A percentile compares a stretch with the other conserved stretches of the same genome.
These are phyloP conservation scores for Apis dorsata DNA, from an alignment of 1,140 invertebrate species.

Conservation along the genomic window DNA sequence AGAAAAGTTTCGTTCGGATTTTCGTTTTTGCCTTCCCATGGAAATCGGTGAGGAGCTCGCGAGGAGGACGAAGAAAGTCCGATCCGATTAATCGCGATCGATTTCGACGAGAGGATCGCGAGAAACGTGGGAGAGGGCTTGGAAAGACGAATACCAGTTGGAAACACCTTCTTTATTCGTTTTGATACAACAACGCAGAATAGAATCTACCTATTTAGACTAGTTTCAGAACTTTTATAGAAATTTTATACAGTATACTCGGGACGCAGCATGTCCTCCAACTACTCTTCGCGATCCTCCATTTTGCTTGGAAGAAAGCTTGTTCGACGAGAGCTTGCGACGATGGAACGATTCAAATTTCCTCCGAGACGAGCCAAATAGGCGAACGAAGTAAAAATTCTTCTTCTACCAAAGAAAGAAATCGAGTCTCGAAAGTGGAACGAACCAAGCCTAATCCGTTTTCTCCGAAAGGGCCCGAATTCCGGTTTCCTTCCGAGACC, in stretches of 20 bases:
- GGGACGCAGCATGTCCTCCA: not conserved
- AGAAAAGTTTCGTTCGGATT: too few relatives aligned
- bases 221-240: slow-evolving; percentile 18
- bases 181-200: slow-evolving; percentile 26
- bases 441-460: not conserved
- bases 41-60: too few relatives aligned
- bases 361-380: not conserved
- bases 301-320: too few relatives aligned
- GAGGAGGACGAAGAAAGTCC: too few relatives aligned
- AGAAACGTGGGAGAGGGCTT: not conserved
- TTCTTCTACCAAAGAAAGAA: not conserved
- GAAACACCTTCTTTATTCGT: not conserved
- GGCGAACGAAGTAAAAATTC: rapidly evolving
- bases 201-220: slow-evolving; percentile 11
- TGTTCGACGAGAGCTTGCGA: not conserved
- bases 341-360: not conserved
- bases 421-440: not conserved
- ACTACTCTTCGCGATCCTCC: not conserved
- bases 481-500: slow-evolving; percentile 58
- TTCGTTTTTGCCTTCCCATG: too few relatives aligned
- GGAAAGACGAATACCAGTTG: not conserved
- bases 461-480: slow-evolving; percentile 38
- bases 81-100: not conserved
- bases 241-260: slow-evolving; percentile 26
- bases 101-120: not conserved